A percentile compares a stretch with the other conserved stretches of the same genome.
These are phyloP conservation scores for Aphyosemion australe DNA, from an alignment of 2,113 vertebrate species.

Conservation along the genomic window DNA sequence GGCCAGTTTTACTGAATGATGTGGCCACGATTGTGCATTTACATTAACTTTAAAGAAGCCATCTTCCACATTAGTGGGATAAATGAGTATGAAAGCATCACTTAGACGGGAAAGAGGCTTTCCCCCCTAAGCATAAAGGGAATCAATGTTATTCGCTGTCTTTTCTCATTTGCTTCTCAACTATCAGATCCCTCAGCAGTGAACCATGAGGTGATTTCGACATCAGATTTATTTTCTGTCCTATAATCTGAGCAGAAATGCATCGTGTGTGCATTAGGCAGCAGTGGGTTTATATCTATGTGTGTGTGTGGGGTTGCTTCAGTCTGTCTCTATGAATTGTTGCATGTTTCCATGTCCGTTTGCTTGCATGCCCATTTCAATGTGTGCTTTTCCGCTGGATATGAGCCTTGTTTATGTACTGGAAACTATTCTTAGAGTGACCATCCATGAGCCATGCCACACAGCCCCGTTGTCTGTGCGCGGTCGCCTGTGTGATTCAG, in stretches of 20 bases:
- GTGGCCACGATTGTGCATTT: background rate
- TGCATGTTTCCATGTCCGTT: slow-evolving; percentile 57
- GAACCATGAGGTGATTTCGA: slow-evolving; percentile 17
- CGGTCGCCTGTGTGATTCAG: slow-evolving; percentile 69
- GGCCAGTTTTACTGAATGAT: no score
- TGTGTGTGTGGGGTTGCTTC: slow-evolving; percentile 32
- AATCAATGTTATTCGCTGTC: slow-evolving; percentile 36
- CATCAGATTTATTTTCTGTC: slow-evolving; percentile 38
- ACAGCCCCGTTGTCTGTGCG: slow-evolving; percentile 68
- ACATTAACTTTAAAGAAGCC: slow-evolving; percentile 16
- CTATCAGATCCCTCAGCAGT: slow-evolving; percentile 2
- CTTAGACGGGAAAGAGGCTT: slow-evolving; percentile 19
- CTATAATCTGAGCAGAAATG: slow-evolving; percentile 30
- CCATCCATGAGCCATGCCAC: slow-evolving; percentile 67
- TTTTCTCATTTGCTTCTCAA: slow-evolving; percentile 12
- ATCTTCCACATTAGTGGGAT: slow-evolving; percentile 36
- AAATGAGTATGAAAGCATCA: slow-evolving; percentile 32
- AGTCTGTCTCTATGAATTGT: slow-evolving; percentile 42
- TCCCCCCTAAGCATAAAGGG: slow-evolving; percentile 21
- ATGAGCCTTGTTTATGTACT: slow-evolving; percentile 31
- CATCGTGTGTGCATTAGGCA: slow-evolving; percentile 6
- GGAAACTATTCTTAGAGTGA: slow-evolving; percentile 75
- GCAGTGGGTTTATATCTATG: slow-evolving; percentile 2
- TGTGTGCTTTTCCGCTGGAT: slow-evolving; percentile 15
- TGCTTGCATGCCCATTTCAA: slow-evolving; percentile 55